A percentile compares a stretch with the other conserved stretches of the same genome.
Evolutionary conservation across 2,113 vertebrate genomes (phyloP).

Genomic region (Budorcas taxicolor): DNA sequence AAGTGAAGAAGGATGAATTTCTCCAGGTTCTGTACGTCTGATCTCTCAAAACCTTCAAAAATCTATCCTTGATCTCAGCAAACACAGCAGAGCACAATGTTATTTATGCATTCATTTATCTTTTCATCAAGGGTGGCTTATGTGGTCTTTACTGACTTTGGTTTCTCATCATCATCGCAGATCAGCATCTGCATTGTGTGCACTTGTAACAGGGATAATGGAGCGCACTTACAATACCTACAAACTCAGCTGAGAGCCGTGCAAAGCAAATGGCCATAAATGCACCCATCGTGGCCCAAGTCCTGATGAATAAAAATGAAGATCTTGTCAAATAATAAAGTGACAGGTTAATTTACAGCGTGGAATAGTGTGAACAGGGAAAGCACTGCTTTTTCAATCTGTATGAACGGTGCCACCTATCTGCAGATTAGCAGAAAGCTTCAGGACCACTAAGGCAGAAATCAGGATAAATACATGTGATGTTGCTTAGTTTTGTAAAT

Average conservation of each 20-base stretch:
- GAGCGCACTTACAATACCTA: constrained; percentile 89
- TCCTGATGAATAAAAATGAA: constrained; percentile 93
- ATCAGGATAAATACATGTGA: constrained; percentile 81
- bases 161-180: constrained; percentile 87
- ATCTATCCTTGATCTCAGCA: constrained; percentile 95
- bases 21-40: constrained; percentile 89
- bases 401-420: constrained; percentile 99
- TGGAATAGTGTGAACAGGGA: constrained; percentile 80
- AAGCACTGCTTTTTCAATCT: constrained; percentile 82
- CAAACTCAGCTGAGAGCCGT: constrained; percentile 85
- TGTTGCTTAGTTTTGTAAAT: constrained; percentile 86
- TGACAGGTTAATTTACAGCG: constrained; percentile 93
- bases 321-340: constrained; percentile 93
- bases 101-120: constrained; percentile 95
- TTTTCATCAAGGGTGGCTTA: constrained; percentile 93
- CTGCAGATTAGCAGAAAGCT: constrained; percentile 87
- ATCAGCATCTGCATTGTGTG: constrained; percentile 88
- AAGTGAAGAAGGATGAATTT: constrained; percentile 83
- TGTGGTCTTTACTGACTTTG: constrained; percentile 91
- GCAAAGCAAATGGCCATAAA: constrained; percentile 88
- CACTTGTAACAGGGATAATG: constrained; percentile 92
- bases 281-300: constrained; percentile 85
- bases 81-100: constrained; percentile 89
- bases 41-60: constrained; percentile 93
- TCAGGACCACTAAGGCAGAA: constrained; percentile 73